Evolutionary conservation across 2,113 vertebrate genomes (phyloP).

Genomic region (Onychostruthus taczanowskii): DNA sequence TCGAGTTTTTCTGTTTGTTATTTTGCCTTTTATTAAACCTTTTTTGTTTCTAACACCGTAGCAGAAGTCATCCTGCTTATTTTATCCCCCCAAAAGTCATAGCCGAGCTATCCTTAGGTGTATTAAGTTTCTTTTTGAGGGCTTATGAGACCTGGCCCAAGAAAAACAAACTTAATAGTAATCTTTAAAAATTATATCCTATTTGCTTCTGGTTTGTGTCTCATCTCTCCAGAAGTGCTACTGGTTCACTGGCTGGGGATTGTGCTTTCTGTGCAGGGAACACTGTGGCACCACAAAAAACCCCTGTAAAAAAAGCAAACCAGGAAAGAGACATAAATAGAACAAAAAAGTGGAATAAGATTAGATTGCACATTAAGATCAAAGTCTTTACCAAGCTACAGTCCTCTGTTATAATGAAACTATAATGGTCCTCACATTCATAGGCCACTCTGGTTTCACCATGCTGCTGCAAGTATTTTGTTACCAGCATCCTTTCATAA

Average conservation of each 20-base stretch:
- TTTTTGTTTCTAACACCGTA: too few species aligned
- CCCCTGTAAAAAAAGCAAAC: neutral
- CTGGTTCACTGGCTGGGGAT: neutral
- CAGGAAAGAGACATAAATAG: neutral
- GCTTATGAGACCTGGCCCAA: too few species aligned
- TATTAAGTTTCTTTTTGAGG: too few species aligned
- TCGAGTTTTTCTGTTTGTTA: too few species aligned
- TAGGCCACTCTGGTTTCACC: neutral
- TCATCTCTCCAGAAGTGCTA: neutral
- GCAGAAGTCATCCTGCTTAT: too few species aligned
- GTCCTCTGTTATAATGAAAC: neutral
- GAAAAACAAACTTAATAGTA: too few species aligned
- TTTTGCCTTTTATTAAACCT: too few species aligned
- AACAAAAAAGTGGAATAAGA: neutral
- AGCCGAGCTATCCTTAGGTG: too few species aligned
- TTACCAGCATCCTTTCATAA: neutral
- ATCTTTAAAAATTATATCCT: neutral
- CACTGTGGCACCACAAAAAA: neutral
- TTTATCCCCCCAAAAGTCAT: too few species aligned
- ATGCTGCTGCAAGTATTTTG: neutral
- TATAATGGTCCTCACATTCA: neutral
- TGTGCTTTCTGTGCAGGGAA: neutral
- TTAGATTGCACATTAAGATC: neutral
- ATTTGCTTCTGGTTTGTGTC: neutral
- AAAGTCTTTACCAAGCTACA: neutral